These are phyloP conservation scores for Eupithecia exiguata DNA, from an alignment of 2,888 invertebrate genomes.

Conservation along the genomic window DNA sequence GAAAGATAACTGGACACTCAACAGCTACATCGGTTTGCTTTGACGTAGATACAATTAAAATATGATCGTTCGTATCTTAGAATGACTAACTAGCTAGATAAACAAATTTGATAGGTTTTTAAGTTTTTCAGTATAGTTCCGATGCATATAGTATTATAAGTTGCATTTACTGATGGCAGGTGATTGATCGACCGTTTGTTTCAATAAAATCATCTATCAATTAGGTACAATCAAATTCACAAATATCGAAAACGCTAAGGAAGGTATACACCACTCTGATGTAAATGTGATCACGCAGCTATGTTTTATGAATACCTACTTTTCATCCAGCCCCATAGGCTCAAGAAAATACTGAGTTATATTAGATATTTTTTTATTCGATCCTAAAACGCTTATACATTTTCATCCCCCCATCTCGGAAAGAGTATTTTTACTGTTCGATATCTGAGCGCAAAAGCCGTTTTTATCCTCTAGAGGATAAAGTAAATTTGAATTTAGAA, in stretches of 20 bases:
- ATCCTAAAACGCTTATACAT: background rate
- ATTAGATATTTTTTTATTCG: background rate
- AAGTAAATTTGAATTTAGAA: too few species aligned
- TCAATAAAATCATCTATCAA: background rate
- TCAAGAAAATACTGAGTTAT: background rate
- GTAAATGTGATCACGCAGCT: background rate
- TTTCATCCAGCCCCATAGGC: background rate
- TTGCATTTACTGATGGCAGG: background rate
- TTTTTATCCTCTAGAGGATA: too few species aligned
- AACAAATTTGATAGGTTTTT: background rate
- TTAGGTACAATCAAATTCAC: background rate
- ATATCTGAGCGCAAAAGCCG: too few species aligned
- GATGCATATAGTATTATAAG: too few species aligned
- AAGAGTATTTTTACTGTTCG: too few species aligned
- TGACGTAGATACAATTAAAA: too few species aligned
- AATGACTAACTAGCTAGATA: too few species aligned
- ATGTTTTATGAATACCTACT: background rate
- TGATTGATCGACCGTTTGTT: background rate
- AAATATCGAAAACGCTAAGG: background rate
- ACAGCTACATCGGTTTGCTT: too few species aligned
- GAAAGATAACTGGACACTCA: background rate
- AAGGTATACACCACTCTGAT: background rate
- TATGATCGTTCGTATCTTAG: too few species aligned
- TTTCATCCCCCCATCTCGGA: too few species aligned
- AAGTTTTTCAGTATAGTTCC: too few species aligned